A percentile compares a stretch with the other conserved stretches of the same genome.
These are phyloP conservation scores for Acromyrmex heyeri DNA, from an alignment of 1,140 invertebrate genomes.

Conservation along the genomic window DNA sequence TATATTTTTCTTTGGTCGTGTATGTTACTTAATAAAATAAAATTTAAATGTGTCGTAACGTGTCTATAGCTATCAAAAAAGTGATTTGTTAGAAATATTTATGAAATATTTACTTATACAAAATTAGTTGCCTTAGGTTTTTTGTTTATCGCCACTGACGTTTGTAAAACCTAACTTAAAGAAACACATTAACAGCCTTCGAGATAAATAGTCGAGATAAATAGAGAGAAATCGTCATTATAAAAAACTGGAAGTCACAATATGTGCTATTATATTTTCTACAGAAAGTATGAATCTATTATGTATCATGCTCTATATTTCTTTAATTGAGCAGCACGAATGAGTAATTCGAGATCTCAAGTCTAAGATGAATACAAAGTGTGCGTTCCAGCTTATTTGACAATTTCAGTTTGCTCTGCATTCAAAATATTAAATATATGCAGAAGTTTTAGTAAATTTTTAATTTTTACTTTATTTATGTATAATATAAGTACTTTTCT, in stretches of 20 bases:
- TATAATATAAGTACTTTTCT: no score
- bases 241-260: constrained; percentile 42
- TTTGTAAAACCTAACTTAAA: constrained; percentile 38
- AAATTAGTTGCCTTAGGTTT: constrained; percentile 55
- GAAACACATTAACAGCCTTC: constrained; percentile 59
- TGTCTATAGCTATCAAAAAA: neutral
- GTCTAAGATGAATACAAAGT: constrained; percentile 46
- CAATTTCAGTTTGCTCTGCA: constrained; percentile 32
- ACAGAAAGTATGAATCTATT: neutral
- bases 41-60: neutral
- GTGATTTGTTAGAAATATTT: neutral
- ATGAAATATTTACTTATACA: constrained; percentile 16
- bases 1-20: constrained; percentile 51
- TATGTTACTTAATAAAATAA: constrained; percentile 4
- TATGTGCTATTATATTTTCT: neutral
- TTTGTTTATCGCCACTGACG: constrained; percentile 20
- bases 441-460: no score
- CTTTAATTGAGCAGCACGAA: constrained; percentile 13
- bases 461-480: no score
- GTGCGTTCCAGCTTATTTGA: constrained; percentile 24
- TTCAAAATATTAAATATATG: neutral
- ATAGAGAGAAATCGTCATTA: constrained; percentile 46
- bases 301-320: constrained; percentile 15
- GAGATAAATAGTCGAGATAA: neutral
- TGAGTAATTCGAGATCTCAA: constrained; percentile 34